Conservation (phyloP, 2,797 vertebrate genomes). For the Sphaeramia orbicularis region DNA sequence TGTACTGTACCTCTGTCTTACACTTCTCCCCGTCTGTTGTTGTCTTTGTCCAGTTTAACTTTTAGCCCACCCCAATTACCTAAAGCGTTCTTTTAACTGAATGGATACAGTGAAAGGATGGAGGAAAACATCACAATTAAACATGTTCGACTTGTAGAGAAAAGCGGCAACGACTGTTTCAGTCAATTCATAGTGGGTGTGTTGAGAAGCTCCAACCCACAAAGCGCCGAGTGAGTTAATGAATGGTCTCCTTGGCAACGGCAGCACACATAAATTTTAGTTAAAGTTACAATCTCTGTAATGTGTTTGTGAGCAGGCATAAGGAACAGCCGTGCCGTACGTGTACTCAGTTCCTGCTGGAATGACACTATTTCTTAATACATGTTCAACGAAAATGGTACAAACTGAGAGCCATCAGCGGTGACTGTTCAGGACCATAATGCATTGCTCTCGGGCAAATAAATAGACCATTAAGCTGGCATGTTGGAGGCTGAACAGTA, state of each 20-base stretch:
- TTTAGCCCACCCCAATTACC: slow-evolving; percentile 4
- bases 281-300: slow-evolving; percentile 38
- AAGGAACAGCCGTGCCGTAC: slow-evolving; percentile 6
- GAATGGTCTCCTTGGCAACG: slow-evolving; percentile 75
- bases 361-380: slow-evolving; percentile 45
- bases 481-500: slow-evolving; percentile 80
- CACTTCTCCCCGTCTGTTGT: slow-evolving; percentile 20
- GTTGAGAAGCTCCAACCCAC: slow-evolving; percentile 48
- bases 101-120: slow-evolving; percentile 11
- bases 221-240: slow-evolving; percentile 60
- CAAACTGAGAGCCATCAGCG: slow-evolving; percentile 67
- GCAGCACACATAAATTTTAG: slow-evolving; percentile 60
- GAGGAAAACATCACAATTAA: slow-evolving; percentile 61
- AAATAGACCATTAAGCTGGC: slow-evolving; percentile 82
- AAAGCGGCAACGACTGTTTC: slow-evolving; percentile 45
- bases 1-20: slow-evolving; percentile 22
- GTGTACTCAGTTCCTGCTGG: slow-evolving; percentile 42
- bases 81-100: slow-evolving; percentile 11
- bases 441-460: slow-evolving; percentile 80
- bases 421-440: slow-evolving; percentile 72
- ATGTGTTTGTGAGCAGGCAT: slow-evolving; percentile 25
- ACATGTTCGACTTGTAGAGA: slow-evolving; percentile 43
- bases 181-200: slow-evolving; percentile 47
- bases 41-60: slow-evolving; percentile 11
- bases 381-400: slow-evolving; percentile 58